Base-by-base conservation (phyloP, 2,797 vertebrate genomes). In the Balearica regulorum region DNA sequence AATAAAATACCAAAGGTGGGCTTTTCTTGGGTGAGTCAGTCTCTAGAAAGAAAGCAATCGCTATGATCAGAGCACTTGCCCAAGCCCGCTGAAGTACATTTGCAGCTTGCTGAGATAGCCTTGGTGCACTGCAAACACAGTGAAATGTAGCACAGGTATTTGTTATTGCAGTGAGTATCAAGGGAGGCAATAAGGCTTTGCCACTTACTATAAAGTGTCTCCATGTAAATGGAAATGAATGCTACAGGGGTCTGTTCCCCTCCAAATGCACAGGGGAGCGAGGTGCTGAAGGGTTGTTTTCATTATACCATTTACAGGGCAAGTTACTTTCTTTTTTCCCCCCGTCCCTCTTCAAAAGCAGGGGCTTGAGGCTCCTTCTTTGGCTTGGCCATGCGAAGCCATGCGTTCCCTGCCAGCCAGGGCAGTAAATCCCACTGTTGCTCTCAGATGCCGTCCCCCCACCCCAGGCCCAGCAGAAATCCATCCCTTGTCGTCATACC, bases 221-320 rank as follows among this genome's bases (percentile, higher is more conserved):
- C 92, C 70, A 49, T 76, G 84, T 90, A 92, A 93, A 90, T 95
- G 93, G 92, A 82, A 92, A 88, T 72, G 76, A 93, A 78, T 71
- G 80, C 81, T 94, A 44, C 66, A 39, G 69, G 54, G 69, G 51
- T 93, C 85, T 91, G 66, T 33, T 92, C 81, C 66, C 75, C 68
- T 73, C 54, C 48, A 78, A 86, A 89, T 61, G 84, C 93, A 53
- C 75, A 62, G 65, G 89, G 90, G 90, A 96, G 54, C 0, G 0
- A 87, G 89, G 87, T 0, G 43, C 94, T 81, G 90, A 95, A 93
- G 79, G 76, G 44, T 21, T 76, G 82, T 86, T 96, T 93, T 95
- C 93, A 86, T 94, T 81, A 92, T 60, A 11, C 79, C 69, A 82
- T 96, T 95, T 94, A 86, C 79, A 49, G 84, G 57, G 54, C 66